Evolutionary conservation across 2,113 vertebrate species (phyloP), one percentile per base, ranked within the genome.

Genomic region (Eulacestoma nigropectus): DNA sequence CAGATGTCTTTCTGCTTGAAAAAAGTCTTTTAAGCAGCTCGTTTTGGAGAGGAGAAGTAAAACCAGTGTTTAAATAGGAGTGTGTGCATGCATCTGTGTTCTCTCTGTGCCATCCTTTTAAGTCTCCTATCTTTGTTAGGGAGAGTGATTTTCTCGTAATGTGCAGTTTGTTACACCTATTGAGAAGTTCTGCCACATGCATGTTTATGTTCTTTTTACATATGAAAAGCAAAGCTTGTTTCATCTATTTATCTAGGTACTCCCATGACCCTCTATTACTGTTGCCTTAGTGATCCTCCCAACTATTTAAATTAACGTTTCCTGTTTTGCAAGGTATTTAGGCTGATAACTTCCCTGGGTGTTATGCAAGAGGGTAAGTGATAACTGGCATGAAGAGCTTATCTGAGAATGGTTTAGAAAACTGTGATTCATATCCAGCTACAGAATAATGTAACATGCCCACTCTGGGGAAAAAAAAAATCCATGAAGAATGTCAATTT

Each of bases 321-420:
- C 73, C 69, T 89, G 52, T 93, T 95, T 94, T 94, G 85, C 53
- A 78, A 88, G 85, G 92, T 89, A 94, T 94, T 70, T 87, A 93
- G 92, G 80, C 56, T 90, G 95, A 86, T 91, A 93, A 60, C 72
- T 74, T 94, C 90, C 56, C 79, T 84, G 68, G 52, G 68, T 90
- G 70, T 95, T 96, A 90, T 89, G 69, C 56, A 95, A 96, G 82
- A 84, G 68, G 68, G 63, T 93, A 65, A 91, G 76, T 75, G 44
- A 49, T 80, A 78, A 93, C 35, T 90, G 74, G 67, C 63, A 70
- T 46, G 52, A 90, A 88, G 70, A 88, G 32, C 85, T 92, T 84
- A 56, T 39, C 55, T 94, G 70, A 84, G 95, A 90, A 77, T 16
- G 72, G 52, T 72, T 95, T 93, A 41, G 80, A 86, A 52, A 90